phyloP scores from a whole-genome alignment of 2,797 vertebrate species.

The Rhinophrynus dorsalis region DNA sequence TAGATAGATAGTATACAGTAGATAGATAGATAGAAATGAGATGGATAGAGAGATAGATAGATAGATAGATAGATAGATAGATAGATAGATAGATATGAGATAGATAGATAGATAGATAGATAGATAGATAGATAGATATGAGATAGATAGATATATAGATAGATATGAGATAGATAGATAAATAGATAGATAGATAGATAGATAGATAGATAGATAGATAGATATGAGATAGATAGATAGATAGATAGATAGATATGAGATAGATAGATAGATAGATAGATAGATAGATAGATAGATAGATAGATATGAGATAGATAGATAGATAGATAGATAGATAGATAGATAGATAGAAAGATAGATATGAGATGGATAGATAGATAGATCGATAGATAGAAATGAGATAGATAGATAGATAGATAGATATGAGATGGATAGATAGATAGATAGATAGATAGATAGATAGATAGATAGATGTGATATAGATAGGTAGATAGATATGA shows the following conservation, averaged over 20 bases:
- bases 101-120: background rate
- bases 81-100: background rate
- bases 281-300: no score
- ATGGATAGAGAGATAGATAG: background rate
- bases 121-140: background rate
- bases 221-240: background rate
- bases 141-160: no score
- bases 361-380: background rate
- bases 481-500: background rate
- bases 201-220: background rate
- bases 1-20: background rate
- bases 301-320: background rate
- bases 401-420: background rate
- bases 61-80: background rate
- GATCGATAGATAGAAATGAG: background rate
- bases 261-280: background rate
- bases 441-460: background rate
- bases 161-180: background rate
- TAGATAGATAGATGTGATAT: background rate
- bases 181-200: background rate
- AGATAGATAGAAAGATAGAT: background rate
- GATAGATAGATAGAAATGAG: background rate
- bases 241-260: background rate
- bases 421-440: background rate
- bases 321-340: background rate